Evolutionary conservation across 2,888 invertebrate species (phyloP), one percentile per base, ranked within the genome.

Genomic region (Nemurella pictetii): DNA sequence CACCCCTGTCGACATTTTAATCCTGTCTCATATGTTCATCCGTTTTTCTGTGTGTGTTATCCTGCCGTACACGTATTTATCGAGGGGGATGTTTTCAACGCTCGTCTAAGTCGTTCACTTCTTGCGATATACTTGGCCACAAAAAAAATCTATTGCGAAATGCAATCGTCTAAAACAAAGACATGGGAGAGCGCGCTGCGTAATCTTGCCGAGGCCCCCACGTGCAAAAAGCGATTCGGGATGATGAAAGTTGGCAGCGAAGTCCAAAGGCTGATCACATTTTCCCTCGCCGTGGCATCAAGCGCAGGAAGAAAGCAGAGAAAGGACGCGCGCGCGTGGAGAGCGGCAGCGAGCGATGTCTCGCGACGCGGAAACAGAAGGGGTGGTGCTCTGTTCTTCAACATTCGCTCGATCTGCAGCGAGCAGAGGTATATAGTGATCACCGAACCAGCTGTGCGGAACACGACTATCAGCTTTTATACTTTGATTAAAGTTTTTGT

Each of bases 401-500:
- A 55, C 20, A 55, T 55, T 12, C 9, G 55, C 55, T 7, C 3
- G 55, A 55, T 55, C 55, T 55, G 1, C 20, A 55, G 20, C 55
- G 15, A 2, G 20, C 9, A 32, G 32, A 32, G 32, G 32, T 32
- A 32, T 3, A 9, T 32, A 9, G 55, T 55, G 55, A 55, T 55
- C 55, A 55, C 20, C 55, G 12, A 2, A 20, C 15, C 55, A 55
- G 55, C 55, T 55, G 55, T 12, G 9, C 55, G 55, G 20, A 55
- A 75, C 75, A 28, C n/a, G 27, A 75, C 75, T 27, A 25, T 25
- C 25, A 28, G 75, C 12, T 7, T 75, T 28, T 75, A 28, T 75
- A 75, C 75, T 75, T 75, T 75, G 75, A 75, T 75, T 75, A 75
- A 75, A 75, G 75, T 75, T 75, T 75, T 75, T 75, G 75, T 27